phyloP scores from a whole-genome alignment of 1,140 invertebrate species.

The Steinernema khuongi region DNA sequence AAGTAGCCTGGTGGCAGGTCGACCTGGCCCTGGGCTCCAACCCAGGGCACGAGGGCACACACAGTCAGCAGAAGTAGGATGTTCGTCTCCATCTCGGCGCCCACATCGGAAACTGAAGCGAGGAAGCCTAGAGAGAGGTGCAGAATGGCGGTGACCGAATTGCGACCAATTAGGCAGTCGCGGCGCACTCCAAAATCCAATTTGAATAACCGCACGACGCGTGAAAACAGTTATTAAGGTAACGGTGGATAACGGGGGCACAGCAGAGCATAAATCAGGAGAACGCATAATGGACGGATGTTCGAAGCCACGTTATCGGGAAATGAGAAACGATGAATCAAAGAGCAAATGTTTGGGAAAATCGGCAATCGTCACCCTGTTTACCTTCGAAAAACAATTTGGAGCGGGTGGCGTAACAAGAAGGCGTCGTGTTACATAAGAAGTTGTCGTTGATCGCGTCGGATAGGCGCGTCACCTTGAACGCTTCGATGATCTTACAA shows the following conservation, averaged over 20 bases:
- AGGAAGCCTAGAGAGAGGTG: background rate
- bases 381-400: too few species aligned
- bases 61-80: background rate
- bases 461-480: background rate
- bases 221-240: conserved; percentile 15
- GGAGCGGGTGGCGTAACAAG: background rate
- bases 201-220: conserved; percentile 10
- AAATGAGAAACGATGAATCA: background rate
- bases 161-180: background rate
- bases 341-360: background rate
- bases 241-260: background rate
- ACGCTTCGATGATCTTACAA: background rate
- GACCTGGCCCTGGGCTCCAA: background rate
- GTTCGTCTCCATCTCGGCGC: conserved; percentile 2
- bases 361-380: too few species aligned
- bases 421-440: background rate
- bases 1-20: background rate
- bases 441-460: background rate
- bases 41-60: background rate
- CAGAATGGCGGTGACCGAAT: conserved; percentile 5
- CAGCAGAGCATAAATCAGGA: background rate
- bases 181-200: background rate
- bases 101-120: background rate
- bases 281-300: background rate
- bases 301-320: background rate